These are phyloP conservation scores for Sigmodon hispidus DNA, from an alignment of 2,113 vertebrate species.

Conservation along the genomic window DNA sequence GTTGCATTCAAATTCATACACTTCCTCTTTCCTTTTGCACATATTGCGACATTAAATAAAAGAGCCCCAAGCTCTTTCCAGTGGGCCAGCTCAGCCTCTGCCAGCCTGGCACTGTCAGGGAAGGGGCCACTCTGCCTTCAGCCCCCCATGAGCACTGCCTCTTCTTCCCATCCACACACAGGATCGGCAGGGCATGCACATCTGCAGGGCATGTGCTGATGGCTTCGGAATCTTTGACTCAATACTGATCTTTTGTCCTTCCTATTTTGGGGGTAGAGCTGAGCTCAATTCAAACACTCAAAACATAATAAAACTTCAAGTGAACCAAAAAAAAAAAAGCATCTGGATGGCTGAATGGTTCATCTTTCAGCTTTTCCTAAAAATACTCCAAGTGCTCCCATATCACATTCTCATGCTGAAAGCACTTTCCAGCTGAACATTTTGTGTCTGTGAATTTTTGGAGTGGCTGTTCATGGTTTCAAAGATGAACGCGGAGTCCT, in stretches of 20 bases:
- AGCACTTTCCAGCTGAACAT: not conserved
- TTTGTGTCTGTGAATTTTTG: not conserved
- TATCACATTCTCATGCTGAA: not conserved
- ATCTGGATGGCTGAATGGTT: not conserved
- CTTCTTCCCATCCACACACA: not conserved
- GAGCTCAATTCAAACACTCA: constrained; percentile 21
- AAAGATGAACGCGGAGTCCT: not conserved
- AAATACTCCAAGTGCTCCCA: not conserved
- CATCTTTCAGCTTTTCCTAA: not conserved
- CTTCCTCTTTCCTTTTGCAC: accelerated
- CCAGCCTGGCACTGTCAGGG: not conserved
- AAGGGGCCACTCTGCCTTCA: not conserved
- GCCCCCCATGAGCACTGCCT: not conserved
- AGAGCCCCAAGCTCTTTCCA: not conserved
- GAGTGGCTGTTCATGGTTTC: not conserved
- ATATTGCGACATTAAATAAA: not conserved
- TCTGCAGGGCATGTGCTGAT: accelerated
- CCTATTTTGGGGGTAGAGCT: not conserved
- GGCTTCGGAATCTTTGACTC: not conserved
- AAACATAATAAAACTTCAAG: constrained; percentile 14
- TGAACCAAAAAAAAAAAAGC: not conserved
- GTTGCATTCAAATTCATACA: accelerated
- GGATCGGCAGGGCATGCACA: accelerated
- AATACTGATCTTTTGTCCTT: not conserved
- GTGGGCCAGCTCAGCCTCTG: not conserved